A percentile compares a stretch with the other conserved stretches of the same genome.
Evolutionary conservation across 2,888 invertebrate species (phyloP).

Genomic region (Drosophila paramelanica): DNA sequence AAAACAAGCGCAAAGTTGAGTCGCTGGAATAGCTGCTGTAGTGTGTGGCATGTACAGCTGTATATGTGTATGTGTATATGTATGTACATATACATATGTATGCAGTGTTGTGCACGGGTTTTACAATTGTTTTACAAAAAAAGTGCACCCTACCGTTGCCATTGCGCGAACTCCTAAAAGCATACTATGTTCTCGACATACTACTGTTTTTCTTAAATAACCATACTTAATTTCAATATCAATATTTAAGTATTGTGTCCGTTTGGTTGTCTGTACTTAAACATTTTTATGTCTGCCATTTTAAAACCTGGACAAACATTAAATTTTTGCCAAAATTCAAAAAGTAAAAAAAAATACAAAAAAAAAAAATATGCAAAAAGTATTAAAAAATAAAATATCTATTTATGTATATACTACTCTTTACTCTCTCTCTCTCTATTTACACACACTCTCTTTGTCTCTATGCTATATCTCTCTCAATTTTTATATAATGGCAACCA

Average conservation of each 20-base stretch:
- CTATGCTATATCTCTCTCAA: slow-evolving; percentile 20
- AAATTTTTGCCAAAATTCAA: slow-evolving; percentile 68
- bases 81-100: slow-evolving; percentile 6
- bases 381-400: slow-evolving; percentile 19
- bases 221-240: slow-evolving; percentile 69
- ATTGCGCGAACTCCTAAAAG: slow-evolving; percentile 74
- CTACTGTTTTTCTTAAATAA: slow-evolving; percentile 63
- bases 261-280: slow-evolving; percentile 84
- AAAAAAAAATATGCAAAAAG: slow-evolving; percentile 32
- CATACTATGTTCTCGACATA: slow-evolving; percentile 60
- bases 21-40: slow-evolving; percentile 76
- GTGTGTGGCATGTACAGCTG: slow-evolving; percentile 52
- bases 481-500: slow-evolving; percentile 63
- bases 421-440: slow-evolving; percentile 13
- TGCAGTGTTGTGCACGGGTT: slow-evolving; percentile 38
- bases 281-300: slow-evolving; percentile 84
- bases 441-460: slow-evolving; percentile 28
- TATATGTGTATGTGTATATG: slow-evolving; percentile 11
- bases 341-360: slow-evolving; percentile 43
- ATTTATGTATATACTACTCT: slow-evolving; percentile 51
- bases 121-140: neutral
- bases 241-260: slow-evolving; percentile 79
- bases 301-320: slow-evolving; percentile 69
- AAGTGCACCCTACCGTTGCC: slow-evolving; percentile 66
- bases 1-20: slow-evolving; percentile 74